Base-by-base conservation (phyloP, 2,113 vertebrate genomes). In the Grammomys dolichurus region DNA sequence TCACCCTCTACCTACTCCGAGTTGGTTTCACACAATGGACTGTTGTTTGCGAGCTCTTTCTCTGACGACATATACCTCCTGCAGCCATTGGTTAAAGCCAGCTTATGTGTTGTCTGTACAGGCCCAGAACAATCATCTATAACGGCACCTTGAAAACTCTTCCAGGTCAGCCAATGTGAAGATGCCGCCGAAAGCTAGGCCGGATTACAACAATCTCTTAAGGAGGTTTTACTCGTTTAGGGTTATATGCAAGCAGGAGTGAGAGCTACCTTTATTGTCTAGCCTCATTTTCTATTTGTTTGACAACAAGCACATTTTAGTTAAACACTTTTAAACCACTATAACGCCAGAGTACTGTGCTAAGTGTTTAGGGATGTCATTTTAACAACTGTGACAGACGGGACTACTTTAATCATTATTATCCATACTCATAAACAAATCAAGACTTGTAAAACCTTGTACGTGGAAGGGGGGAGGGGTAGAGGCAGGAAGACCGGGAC, bases 11-110 rank as follows among this genome's bases (percentile, higher is more conserved):
- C 54, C 6, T 75, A 75, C 24, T 92, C 36, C 48, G 19, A 67
- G 84, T 65, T 78, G 73, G n/a, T 95, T 94, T 75, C 54, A 91
- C 26, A 78, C 89, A 96, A 65, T 65, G 46, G 65, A 16, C 60
- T 36, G 28, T 93, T 96, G 87, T 89, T 93, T 16, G 24, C n/a
- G 31, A 67, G 20, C 65, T 89, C 63, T 67, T 67, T 92, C 72
- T 90, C 60, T 33, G 60, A 76, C 40, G 78, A 89, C 78, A 31
- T 43, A 43, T 1, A 54, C 67, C 78, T 94, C 51, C 51, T 73
- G 28, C 8, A 72, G 89, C 54, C 31, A 48, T 24, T 86, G 81
- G 46, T 75, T 96, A 84, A 89, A 81, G 88, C n/a, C 36, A 82
- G 63, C 22, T 60, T 84, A 26, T 16, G 9, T 85, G 76, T 31